phyloP scores from a whole-genome alignment of 1,140 invertebrate species.

The Pogonognathellus flavescens region DNA sequence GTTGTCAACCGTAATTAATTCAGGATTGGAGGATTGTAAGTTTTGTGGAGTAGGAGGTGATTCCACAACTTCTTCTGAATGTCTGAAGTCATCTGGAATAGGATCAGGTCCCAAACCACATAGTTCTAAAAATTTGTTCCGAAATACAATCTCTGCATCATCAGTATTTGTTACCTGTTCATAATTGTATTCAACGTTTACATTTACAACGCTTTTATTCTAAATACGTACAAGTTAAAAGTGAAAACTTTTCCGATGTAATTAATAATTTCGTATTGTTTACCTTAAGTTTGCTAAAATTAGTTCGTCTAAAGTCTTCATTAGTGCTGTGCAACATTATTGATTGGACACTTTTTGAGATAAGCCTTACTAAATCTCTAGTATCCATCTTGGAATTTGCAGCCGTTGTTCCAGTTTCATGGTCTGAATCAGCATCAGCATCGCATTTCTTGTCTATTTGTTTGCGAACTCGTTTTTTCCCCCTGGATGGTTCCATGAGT shows the following conservation, averaged over 20 bases:
- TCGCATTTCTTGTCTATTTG: neutral
- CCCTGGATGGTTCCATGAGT: neutral
- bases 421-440: neutral
- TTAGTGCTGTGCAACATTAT: neutral
- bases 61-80: neutral
- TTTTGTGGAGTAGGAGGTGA: neutral
- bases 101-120: neutral
- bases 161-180: neutral
- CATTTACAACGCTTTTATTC: too few species aligned
- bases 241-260: too few species aligned
- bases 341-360: neutral
- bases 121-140: slow-evolving; percentile 2
- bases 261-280: neutral
- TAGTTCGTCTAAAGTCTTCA: neutral
- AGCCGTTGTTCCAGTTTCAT: neutral
- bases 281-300: slow-evolving; percentile 21
- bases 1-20: neutral
- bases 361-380: neutral
- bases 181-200: neutral
- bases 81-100: neutral
- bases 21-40: neutral
- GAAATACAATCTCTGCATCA: neutral
- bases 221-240: too few species aligned
- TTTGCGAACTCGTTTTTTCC: neutral
- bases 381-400: neutral